Conservation (phyloP, 2,113 vertebrate species). For the Campylorhamphus procurvoides region DNA sequence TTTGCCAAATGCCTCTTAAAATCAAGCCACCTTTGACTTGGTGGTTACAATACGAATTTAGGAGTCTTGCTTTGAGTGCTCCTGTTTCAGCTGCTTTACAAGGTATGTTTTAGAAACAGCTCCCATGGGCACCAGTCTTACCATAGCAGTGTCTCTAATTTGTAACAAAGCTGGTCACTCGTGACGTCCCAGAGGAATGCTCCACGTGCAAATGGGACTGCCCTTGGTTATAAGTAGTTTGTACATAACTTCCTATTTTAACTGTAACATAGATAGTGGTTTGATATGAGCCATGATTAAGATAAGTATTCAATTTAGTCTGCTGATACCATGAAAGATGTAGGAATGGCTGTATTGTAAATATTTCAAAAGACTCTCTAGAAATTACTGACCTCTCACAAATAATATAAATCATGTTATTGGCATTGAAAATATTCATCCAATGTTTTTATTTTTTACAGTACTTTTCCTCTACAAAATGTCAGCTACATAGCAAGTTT, state of each 20-base stretch:
- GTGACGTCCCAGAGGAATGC: neutral
- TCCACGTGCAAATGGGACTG: neutral
- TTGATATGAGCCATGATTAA: neutral
- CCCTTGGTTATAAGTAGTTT: neutral
- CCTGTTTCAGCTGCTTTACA: neutral
- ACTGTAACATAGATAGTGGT: neutral
- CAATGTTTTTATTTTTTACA: conserved; percentile 19
- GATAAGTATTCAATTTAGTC: neutral
- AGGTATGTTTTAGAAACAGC: neutral
- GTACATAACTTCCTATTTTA: neutral
- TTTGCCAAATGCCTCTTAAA: neutral
- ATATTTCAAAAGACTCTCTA: neutral
- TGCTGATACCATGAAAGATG: neutral
- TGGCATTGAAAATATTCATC: neutral
- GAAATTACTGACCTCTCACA: conserved; percentile 37
- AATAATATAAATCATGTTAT: conserved; percentile 14
- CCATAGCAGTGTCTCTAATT: neutral
- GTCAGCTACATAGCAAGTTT: conserved; percentile 75
- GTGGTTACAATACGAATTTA: neutral
- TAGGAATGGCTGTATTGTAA: neutral
- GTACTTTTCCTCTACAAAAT: conserved; percentile 77
- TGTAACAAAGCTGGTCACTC: neutral
- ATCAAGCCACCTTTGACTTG: neutral
- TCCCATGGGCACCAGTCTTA: neutral
- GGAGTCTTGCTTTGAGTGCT: neutral